Evolutionary conservation across 2,888 invertebrate species (phyloP).

Genomic region (Lissonota sp.): DNA sequence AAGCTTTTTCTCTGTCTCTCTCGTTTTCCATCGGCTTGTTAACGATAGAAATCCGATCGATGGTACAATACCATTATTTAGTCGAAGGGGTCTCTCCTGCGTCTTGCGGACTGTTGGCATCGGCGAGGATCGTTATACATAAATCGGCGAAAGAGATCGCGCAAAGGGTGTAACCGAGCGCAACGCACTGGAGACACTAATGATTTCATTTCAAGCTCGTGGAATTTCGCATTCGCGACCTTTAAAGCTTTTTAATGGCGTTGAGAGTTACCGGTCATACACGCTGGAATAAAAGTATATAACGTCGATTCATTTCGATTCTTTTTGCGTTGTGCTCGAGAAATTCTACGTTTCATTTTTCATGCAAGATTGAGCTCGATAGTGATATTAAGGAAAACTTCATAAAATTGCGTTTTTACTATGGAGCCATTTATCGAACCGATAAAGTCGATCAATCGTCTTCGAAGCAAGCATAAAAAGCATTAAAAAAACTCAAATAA

Average conservation of each 20-base stretch:
- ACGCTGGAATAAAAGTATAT: too few species aligned
- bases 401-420: too few species aligned
- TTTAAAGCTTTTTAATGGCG: constrained; percentile 1
- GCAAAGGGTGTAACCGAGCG: constrained; percentile 42
- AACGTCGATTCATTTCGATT: too few species aligned
- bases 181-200: constrained; percentile 69
- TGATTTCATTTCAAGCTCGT: constrained; percentile 78
- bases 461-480: too few species aligned
- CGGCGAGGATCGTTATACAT: constrained; percentile 71
- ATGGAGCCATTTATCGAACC: too few species aligned
- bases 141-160: constrained; percentile 56
- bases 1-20: neutral
- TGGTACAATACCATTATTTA: constrained; percentile 82
- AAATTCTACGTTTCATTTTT: too few species aligned
- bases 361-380: too few species aligned
- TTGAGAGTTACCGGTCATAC: too few species aligned
- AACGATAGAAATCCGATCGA: constrained; percentile 82
- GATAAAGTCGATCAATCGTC: too few species aligned
- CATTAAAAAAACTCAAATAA: too few species aligned
- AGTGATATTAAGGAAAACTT: too few species aligned
- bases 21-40: constrained; percentile 73
- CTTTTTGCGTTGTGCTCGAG: too few species aligned
- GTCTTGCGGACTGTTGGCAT: constrained; percentile 56
- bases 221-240: constrained; percentile 59
- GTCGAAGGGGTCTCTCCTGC: constrained; percentile 58